Evolutionary conservation across 2,888 invertebrate genomes (phyloP), one percentile per base, ranked within the genome.

Genomic region (Epsilonema sp.): DNA sequence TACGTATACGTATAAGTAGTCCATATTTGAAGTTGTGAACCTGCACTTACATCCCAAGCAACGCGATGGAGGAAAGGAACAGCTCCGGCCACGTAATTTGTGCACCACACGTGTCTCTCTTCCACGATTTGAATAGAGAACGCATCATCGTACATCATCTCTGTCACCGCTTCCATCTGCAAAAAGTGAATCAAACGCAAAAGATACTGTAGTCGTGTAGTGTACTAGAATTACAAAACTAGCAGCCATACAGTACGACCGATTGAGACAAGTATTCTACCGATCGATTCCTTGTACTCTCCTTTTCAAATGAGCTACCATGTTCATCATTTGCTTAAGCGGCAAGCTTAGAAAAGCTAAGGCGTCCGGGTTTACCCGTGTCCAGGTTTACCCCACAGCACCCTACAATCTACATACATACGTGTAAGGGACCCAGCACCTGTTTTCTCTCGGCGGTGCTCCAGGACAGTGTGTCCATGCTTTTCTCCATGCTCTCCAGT

Each of bases 101-200:
- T 63, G 47, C 60, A 63, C 11, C 55, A 49, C 26, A 59, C 57
- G 11, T 58, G 49, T 5, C 57, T 55, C n/a, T 56, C 55, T 44
- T 58, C 58, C 19, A 66, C 65, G 16, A 52, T 49, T 47, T 66
- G 65, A 36, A 66, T 48, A 1, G 64, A 64, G 55, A 65, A 66
- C n/a, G 65, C 66, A 52, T 66, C 66, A 50, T 66, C 64, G 50
- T 66, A 66, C 53, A 61, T 61, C 55, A 62, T 66, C 53, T 65
- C 64, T n/a, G 56, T 53, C 8, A 59, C 56, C 2, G 59, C 57
- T 13, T 52, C 54, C 22, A 66, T 56, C 63, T 66, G 52, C 8
- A 16, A 52, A 51, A 8, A 16, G n/a, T 5, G 16, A 5, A 5
- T 19, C 38, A 11, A 19, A n/a, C n/a, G n/a, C n/a, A n/a, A n/a